These are phyloP conservation scores for Teleogryllus occipitalis DNA, from an alignment of 1,140 invertebrate species.

Conservation along the genomic window DNA sequence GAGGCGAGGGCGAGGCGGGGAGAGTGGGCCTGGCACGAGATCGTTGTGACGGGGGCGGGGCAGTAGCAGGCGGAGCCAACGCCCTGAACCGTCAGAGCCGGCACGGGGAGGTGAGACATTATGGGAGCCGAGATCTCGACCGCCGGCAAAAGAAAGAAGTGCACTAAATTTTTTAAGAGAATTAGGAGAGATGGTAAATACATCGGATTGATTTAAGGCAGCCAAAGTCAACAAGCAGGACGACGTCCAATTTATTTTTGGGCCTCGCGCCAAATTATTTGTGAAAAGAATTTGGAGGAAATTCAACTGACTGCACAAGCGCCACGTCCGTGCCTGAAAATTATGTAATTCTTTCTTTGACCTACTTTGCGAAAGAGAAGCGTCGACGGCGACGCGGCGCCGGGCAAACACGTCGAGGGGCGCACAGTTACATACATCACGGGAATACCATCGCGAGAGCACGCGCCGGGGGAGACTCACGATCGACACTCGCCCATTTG, in stretches of 20 bases:
- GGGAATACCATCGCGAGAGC: too few relatives aligned
- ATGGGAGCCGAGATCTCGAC: background rate
- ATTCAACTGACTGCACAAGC: background rate
- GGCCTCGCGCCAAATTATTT: background rate
- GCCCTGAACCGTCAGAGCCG: too few relatives aligned
- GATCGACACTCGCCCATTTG: too few relatives aligned
- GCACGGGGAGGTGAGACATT: background rate
- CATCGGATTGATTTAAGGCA: background rate
- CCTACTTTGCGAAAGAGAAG: background rate
- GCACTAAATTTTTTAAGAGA: background rate
- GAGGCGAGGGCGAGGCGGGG: too few relatives aligned
- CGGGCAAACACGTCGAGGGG: too few relatives aligned
- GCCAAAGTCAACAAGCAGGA: background rate
- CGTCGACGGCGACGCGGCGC: background rate
- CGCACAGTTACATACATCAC: too few relatives aligned
- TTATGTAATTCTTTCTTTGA: background rate
- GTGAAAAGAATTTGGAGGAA: background rate
- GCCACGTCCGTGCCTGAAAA: background rate
- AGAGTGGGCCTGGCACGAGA: too few relatives aligned
- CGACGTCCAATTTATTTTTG: background rate
- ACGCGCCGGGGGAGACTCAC: too few relatives aligned
- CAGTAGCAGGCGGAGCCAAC: too few relatives aligned
- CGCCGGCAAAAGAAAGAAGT: background rate
- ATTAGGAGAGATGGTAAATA: background rate
- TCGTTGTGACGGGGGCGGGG: too few relatives aligned